Conservation (phyloP, 1,140 invertebrate species). For the Orchesella cincta region DNA sequence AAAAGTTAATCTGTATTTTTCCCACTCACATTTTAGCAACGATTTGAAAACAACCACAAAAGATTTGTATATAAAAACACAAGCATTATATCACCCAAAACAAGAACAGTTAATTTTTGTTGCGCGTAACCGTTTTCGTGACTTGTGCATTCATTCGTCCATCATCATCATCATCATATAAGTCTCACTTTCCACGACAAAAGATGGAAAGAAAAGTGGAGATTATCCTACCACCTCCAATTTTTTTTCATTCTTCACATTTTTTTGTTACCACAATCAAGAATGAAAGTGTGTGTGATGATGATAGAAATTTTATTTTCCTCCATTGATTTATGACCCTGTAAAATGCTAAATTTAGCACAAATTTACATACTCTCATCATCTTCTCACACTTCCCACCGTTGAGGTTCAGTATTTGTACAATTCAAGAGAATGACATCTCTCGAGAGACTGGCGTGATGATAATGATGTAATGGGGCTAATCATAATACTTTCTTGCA, state of each 20-base stretch:
- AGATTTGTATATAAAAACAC: not conserved
- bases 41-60: not conserved
- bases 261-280: too few species aligned
- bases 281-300: too few species aligned
- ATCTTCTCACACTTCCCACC: not conserved
- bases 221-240: too few species aligned
- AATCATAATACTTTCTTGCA: too few species aligned
- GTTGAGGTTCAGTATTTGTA: too few species aligned
- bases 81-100: not conserved
- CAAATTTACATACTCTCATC: not conserved
- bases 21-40: not conserved
- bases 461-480: too few species aligned
- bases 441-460: too few species aligned
- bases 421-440: too few species aligned
- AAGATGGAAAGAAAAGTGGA: not conserved
- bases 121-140: not conserved
- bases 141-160: constrained; percentile 2
- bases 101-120: not conserved
- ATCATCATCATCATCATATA: too few species aligned
- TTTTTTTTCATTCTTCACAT: too few species aligned
- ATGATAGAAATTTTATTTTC: too few species aligned
- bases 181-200: not conserved
- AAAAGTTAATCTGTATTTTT: not conserved
- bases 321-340: not conserved
- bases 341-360: not conserved